Evolutionary conservation across 2,888 invertebrate species (phyloP).

Genomic region (Rhyacophila evoluta): DNA sequence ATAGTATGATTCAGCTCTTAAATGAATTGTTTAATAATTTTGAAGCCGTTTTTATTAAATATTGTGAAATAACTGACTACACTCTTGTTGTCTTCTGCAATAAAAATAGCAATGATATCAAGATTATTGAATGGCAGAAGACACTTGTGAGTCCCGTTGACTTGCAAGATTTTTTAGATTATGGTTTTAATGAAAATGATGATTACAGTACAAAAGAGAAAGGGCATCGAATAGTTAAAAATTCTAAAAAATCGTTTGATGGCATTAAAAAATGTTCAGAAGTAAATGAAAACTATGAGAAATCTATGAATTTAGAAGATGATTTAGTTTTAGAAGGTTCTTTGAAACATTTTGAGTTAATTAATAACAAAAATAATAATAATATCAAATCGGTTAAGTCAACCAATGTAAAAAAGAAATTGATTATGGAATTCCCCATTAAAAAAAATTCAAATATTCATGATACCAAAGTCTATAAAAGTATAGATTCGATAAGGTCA

Average conservation of each 20-base stretch:
- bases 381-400: constrained; percentile 58
- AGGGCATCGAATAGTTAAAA: too few species aligned
- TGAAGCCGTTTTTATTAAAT: constrained; percentile 30
- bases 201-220: constrained; percentile 66
- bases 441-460: background rate
- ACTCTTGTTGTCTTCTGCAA: constrained; percentile 31
- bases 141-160: constrained; percentile 68
- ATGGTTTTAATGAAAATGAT: constrained; percentile 65
- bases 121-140: constrained; percentile 60
- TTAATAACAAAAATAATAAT: constrained; percentile 59
- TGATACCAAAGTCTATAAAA: background rate
- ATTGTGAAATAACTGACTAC: constrained; percentile 33
- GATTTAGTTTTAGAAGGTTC: constrained; percentile 67
- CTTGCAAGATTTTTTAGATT: constrained; percentile 70
- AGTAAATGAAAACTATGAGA: background rate
- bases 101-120: background rate
- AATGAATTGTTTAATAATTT: constrained; percentile 32
- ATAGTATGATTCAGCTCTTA: constrained; percentile 23
- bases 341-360: constrained; percentile 61
- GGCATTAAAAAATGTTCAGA: background rate
- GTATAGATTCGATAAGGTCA: background rate
- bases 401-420: constrained; percentile 56
- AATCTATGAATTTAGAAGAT: constrained; percentile 58
- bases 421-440: background rate
- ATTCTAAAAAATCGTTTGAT: too few species aligned